Base-by-base conservation (phyloP, 2,113 vertebrate genomes). In the Cavia porcellus region DNA sequence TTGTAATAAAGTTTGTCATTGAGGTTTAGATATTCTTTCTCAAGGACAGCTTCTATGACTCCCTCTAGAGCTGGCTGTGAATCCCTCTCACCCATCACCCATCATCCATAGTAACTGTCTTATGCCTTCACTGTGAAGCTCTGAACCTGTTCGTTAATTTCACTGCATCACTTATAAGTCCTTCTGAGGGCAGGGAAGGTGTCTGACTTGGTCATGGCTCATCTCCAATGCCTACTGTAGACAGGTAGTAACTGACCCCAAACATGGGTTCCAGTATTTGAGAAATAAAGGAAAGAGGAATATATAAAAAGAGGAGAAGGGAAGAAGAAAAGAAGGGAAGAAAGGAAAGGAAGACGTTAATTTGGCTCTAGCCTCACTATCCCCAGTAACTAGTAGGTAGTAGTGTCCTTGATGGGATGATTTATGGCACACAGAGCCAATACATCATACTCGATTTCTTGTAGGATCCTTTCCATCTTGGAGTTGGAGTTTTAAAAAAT, bases 1-100 rank as follows among this genome's bases (percentile, higher is more conserved):
- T 59, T 97, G 66, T 38, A 95, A 96, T 68, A 89, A 83, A 82
- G 24, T 55, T 70, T 13, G n/a, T 52, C 38, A 19, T 80, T 72
- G 32, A 68, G 45, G 75, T 80, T 87, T 87, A 92, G 45, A 45
- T 62, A 52, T 35, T 14, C 3, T 61, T 38, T 47, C 35, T 79
- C 30, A 75, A 57, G 28, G 52, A 90, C 52, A 82, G 30, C 10
- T 82, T 70, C 35, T 88, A 75, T 62, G 64, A 84, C 7, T 75
- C n/a, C 38, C 55, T 35, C 12, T 59, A 64, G 28, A 79, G 12
- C n/a, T 42, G n/a, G 35, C 5, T 68, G 72, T 32, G 12, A 25
- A 24, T 66, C 10, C 45, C 13, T 70, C 30, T 64, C 55, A 64
- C 13, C 1, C 2, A 80, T 64, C 55, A 64, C 13, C 1, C 2